These are phyloP conservation scores for Macrotis lagotis DNA, from an alignment of 2,113 vertebrate species.

Conservation along the genomic window DNA sequence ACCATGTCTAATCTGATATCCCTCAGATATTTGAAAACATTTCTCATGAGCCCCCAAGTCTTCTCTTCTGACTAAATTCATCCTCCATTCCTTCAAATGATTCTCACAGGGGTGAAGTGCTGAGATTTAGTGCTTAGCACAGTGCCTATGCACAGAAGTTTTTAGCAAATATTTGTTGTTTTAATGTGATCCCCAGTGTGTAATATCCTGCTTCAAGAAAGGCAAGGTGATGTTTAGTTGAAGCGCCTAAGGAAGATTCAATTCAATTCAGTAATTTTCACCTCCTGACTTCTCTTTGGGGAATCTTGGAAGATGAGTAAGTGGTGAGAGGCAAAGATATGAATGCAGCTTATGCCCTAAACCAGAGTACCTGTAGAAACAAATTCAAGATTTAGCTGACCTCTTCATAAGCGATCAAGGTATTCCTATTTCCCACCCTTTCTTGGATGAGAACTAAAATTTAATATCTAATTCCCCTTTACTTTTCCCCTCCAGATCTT, in stretches of 20 bases:
- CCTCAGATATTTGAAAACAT: not conserved
- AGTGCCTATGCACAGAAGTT: not conserved
- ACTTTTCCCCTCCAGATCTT: not conserved
- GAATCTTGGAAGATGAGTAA: not conserved
- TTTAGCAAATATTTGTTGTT: not conserved
- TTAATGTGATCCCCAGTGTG: not conserved
- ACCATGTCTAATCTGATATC: not conserved
- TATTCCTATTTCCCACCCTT: not conserved
- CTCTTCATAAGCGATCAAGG: not conserved
- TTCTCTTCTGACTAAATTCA: not conserved
- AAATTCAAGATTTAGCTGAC: not conserved
- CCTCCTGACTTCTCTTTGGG: not conserved
- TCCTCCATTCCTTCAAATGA: not conserved
- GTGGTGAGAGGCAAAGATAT: not conserved
- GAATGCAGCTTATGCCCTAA: not conserved
- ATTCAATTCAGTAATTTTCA: not conserved
- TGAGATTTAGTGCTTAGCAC: not conserved
- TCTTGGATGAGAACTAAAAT: not conserved
- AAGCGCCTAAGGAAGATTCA: not conserved
- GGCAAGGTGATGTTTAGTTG: not conserved
- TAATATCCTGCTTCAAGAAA: not conserved
- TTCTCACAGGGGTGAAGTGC: not conserved
- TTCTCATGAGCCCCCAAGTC: not conserved
- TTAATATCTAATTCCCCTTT: not conserved
- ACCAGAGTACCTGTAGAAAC: not conserved